These are phyloP conservation scores for Galeruca laticollis DNA, from an alignment of 2,888 invertebrate species.

Conservation along the genomic window DNA sequence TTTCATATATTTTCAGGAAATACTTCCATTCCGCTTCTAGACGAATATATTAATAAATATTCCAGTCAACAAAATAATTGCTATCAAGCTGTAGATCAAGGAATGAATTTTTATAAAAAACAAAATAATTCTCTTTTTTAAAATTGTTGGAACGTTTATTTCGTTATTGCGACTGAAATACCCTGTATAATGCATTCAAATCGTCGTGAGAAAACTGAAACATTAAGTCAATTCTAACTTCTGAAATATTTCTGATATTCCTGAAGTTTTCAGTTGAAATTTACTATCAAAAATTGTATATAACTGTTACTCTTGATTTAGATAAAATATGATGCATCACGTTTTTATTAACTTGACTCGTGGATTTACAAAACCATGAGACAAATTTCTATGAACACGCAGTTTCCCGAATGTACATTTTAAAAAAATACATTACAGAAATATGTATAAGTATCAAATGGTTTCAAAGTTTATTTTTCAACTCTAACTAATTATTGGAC, in stretches of 20 bases:
- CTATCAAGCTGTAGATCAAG: no score
- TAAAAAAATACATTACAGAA: slow-evolving; percentile 64
- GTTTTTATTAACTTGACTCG: not conserved
- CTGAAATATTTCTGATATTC: no score
- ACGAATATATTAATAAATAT: no score
- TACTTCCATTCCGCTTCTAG: no score
- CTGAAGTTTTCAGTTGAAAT: no score
- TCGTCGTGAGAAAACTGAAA: not conserved
- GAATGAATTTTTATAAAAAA: no score
- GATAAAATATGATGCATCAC: slow-evolving; percentile 10
- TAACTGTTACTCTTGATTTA: not conserved
- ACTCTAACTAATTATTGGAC: slow-evolving; percentile 64
- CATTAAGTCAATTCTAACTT: not conserved
- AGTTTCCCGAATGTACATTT: slow-evolving; percentile 57
- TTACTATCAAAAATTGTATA: not conserved
- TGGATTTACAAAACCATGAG: not conserved
- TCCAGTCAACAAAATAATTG: no score
- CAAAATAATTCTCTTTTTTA: no score
- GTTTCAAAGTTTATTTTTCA: slow-evolving; percentile 51
- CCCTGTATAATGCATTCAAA: not conserved
- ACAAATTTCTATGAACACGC: slow-evolving; percentile 27
- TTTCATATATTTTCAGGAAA: no score
- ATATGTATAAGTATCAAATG: slow-evolving; percentile 60
- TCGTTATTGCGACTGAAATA: not conserved
- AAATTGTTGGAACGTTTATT: no score